Percentiles rank a stretch among this genome's conserved stretches.
These are phyloP conservation scores for Actinemys pallida DNA, from an alignment of 2,113 vertebrate genomes.

Conservation along the genomic window DNA sequence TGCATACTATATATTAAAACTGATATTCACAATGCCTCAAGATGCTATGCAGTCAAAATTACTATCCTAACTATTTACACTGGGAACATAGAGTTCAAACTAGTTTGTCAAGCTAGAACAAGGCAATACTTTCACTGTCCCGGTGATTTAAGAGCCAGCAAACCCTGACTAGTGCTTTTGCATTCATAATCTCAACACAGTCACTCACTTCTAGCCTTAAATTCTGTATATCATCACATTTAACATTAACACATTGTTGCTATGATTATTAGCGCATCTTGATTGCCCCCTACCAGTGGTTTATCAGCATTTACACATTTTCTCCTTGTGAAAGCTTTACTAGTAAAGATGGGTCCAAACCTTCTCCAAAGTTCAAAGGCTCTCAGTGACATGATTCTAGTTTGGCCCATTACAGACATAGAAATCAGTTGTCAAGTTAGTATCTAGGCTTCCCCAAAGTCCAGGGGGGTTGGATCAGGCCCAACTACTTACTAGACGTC, in stretches of 20 bases:
- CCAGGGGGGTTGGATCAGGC: too few relatives aligned
- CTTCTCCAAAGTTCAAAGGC: neutral
- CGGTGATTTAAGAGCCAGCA: neutral
- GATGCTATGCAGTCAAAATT: neutral
- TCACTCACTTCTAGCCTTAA: neutral
- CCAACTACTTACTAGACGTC: neutral
- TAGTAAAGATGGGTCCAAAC: neutral
- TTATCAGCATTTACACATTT: neutral
- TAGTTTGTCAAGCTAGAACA: slow-evolving; percentile 18
- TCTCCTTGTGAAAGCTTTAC: neutral
- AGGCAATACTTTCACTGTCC: neutral
- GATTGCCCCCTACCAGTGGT: neutral
- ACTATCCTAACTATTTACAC: neutral
- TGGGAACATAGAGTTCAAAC: neutral
- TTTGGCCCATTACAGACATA: neutral
- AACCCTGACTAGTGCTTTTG: neutral
- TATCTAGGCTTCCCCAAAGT: neutral
- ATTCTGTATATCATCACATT: neutral
- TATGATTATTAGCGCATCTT: neutral
- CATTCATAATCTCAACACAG: slow-evolving; percentile 27
- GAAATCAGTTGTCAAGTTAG: neutral
- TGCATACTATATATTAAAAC: neutral
- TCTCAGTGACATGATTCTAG: neutral
- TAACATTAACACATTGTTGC: neutral
- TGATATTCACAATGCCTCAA: neutral